Evolutionary conservation across 2,113 vertebrate genomes (phyloP).

Genomic region (Seriola rivoliana): DNA sequence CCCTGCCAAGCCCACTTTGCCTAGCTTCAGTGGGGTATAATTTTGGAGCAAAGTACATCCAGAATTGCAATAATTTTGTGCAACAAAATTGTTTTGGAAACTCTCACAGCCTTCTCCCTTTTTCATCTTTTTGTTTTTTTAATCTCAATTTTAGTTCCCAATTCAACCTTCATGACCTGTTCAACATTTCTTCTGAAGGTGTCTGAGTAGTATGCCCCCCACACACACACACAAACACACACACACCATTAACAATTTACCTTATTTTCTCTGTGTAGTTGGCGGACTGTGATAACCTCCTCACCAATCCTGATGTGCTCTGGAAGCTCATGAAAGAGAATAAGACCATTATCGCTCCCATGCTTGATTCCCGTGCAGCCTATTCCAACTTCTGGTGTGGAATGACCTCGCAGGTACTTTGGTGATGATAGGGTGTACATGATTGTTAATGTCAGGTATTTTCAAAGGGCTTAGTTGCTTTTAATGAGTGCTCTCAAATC

Average conservation of each 20-base stretch:
- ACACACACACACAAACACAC: background rate
- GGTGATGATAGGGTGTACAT: background rate
- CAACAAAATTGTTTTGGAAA: constrained; percentile 21
- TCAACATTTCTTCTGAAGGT: background rate
- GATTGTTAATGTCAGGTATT: background rate
- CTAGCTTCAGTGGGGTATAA: constrained; percentile 53
- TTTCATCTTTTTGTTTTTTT: constrained; percentile 1
- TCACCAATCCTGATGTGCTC: constrained; percentile 88
- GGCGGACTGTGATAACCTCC: constrained; percentile 91
- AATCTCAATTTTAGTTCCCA: background rate
- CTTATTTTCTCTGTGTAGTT: constrained; percentile 77
- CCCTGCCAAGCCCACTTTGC: constrained; percentile 16
- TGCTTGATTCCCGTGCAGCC: constrained; percentile 93
- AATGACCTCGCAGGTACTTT: constrained; percentile 91
- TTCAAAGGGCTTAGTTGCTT: background rate
- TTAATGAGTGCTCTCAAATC: background rate
- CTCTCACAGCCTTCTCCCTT: background rate
- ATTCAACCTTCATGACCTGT: background rate
- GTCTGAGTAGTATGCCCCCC: background rate
- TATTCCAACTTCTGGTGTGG: constrained; percentile 98
- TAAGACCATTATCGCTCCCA: constrained; percentile 92
- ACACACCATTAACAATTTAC: background rate
- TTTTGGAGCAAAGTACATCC: constrained; percentile 46
- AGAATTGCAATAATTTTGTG: constrained; percentile 45
- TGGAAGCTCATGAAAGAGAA: constrained; percentile 90